These are phyloP conservation scores for Chinchilla lanigera DNA, from an alignment of 2,113 vertebrate genomes.

Conservation along the genomic window DNA sequence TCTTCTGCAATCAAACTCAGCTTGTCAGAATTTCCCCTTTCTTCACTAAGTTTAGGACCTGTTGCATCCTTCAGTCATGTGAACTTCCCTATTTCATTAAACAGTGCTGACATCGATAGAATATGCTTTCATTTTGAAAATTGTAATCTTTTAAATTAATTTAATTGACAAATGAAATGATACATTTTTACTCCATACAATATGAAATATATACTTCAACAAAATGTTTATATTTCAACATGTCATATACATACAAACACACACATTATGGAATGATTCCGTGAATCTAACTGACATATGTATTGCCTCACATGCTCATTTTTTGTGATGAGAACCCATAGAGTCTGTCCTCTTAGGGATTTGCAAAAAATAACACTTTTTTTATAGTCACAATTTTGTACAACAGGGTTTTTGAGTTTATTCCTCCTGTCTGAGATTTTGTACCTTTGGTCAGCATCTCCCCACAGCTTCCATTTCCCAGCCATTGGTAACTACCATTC, in stretches of 20 bases:
- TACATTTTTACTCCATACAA: neutral
- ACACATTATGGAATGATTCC: neutral
- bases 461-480: neutral
- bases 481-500: neutral
- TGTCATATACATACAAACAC: neutral
- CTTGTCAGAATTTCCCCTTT: neutral
- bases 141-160: neutral
- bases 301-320: neutral
- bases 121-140: neutral
- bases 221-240: neutral
- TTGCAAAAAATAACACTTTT: neutral
- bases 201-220: neutral
- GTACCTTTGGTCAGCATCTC: neutral
- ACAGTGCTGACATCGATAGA: neutral
- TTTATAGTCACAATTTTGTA: neutral
- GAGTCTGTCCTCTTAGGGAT: neutral
- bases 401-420: neutral
- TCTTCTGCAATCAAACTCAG: neutral
- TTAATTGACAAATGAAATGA: neutral
- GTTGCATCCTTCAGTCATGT: neutral
- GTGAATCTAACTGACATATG: neutral
- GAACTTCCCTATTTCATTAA: neutral
- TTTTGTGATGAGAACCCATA: neutral
- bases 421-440: too few relatives aligned
- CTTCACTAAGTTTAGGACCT: neutral